A percentile compares a stretch with the other conserved stretches of the same genome.
phyloP scores from a whole-genome alignment of 2,888 invertebrate genomes.

The Yponomeuta malinellus region DNA sequence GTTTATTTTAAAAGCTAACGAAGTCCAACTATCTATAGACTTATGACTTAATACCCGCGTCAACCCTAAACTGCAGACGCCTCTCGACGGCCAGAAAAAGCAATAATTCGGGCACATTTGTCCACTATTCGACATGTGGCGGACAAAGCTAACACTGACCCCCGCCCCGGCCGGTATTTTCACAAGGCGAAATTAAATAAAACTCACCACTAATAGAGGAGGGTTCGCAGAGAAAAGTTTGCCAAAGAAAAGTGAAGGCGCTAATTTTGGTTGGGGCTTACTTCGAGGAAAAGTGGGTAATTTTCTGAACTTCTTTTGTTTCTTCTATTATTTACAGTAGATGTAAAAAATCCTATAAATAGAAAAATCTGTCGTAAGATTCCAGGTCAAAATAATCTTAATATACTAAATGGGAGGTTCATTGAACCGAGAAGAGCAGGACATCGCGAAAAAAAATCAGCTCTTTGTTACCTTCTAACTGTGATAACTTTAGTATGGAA shows the following conservation, averaged over 20 bases:
- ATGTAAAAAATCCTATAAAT: no score
- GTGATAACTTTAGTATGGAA: no score
- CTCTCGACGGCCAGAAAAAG: slow-evolving; percentile 30
- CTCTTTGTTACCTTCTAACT: no score
- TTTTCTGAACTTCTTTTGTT: no score
- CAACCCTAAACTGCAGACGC: slow-evolving; percentile 12
- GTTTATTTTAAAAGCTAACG: no score
- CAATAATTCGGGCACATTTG: slow-evolving; percentile 70
- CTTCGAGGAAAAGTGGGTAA: not conserved
- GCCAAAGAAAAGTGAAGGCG: slow-evolving; percentile 5
- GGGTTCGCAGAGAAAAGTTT: slow-evolving; percentile 29
- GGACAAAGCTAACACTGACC: slow-evolving; percentile 58
- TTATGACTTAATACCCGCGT: not conserved
- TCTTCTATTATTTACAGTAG: no score
- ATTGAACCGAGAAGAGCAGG: no score
- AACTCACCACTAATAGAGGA: slow-evolving; percentile 56
- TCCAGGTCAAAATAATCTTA: no score
- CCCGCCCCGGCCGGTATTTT: slow-evolving; percentile 55
- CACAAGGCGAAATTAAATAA: slow-evolving; percentile 70
- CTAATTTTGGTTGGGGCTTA: not conserved
- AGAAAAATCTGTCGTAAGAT: no score
- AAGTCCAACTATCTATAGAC: no score
- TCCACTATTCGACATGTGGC: slow-evolving; percentile 52
- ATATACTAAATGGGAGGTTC: no score
- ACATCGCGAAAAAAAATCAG: no score